phyloP scores from a whole-genome alignment of 2,797 vertebrate species.

The Rhyacichthys aspro region DNA sequence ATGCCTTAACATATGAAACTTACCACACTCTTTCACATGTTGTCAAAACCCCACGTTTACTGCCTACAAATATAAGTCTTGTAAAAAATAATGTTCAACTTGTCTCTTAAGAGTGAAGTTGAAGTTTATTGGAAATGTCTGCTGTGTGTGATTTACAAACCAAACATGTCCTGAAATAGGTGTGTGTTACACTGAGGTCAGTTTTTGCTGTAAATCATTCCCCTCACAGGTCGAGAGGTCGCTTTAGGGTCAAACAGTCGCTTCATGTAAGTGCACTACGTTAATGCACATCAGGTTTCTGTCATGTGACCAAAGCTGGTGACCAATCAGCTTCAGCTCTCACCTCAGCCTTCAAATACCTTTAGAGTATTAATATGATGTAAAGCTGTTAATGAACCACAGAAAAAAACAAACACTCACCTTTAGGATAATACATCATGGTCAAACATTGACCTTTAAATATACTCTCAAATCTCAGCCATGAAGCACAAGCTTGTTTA shows the following conservation, averaged over 20 bases:
- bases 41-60: too few species aligned
- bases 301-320: background rate
- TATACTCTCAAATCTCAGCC: too few species aligned
- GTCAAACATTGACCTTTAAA: background rate
- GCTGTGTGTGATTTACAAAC: too few species aligned
- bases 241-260: slow-evolving; percentile 19
- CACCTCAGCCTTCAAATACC: slow-evolving; percentile 9
- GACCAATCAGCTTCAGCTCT: slow-evolving; percentile 16
- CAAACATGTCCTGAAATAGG: too few species aligned
- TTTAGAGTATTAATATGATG: background rate
- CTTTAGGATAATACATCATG: background rate
- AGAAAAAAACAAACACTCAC: slow-evolving; percentile 5
- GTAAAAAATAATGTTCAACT: too few species aligned
- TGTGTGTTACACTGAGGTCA: background rate
- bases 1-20: too few species aligned
- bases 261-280: slow-evolving; percentile 4
- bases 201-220: slow-evolving; percentile 59
- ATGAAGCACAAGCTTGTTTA: slow-evolving; percentile 1
- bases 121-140: too few species aligned
- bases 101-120: too few species aligned
- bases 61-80: too few species aligned
- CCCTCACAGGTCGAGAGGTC: slow-evolving; percentile 20
- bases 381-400: slow-evolving; percentile 31
- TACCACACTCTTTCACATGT: too few species aligned
- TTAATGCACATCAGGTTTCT: slow-evolving; percentile 14